A percentile compares a stretch with the other conserved stretches of the same genome.
Evolutionary conservation across 2,113 vertebrate genomes (phyloP).

Genomic region (Laterallus jamaicensis): DNA sequence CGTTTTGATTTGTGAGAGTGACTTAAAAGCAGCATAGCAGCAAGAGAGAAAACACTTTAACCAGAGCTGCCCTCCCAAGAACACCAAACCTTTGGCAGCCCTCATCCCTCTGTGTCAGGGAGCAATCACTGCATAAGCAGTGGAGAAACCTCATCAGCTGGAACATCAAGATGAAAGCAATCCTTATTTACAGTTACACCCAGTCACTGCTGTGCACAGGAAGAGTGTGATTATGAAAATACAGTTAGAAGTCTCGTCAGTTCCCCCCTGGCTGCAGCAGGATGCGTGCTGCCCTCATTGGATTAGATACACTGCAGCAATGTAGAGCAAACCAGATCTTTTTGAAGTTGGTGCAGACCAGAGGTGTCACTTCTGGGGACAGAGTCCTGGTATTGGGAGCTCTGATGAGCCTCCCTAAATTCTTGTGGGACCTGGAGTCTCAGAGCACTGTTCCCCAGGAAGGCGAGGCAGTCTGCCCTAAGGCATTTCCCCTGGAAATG

Average conservation of each 20-base stretch:
- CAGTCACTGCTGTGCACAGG: background rate
- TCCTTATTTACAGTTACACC: constrained; percentile 30
- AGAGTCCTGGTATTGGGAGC: background rate
- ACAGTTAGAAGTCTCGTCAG: background rate
- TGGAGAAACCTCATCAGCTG: background rate
- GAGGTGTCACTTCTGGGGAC: background rate
- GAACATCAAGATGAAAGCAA: background rate
- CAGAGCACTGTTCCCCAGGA: background rate
- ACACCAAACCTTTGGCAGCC: background rate
- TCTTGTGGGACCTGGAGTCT: background rate
- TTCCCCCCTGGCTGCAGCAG: background rate
- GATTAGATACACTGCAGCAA: background rate
- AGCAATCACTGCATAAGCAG: background rate
- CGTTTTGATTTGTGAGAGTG: background rate
- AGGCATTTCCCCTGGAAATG: background rate
- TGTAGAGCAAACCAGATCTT: background rate
- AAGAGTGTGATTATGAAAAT: background rate
- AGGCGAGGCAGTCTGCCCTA: background rate
- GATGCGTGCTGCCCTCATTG: background rate
- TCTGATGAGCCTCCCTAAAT: background rate
- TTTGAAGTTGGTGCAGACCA: background rate
- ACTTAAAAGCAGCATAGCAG: background rate
- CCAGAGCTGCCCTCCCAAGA: background rate
- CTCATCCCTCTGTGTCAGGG: background rate
- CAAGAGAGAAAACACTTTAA: background rate